phyloP scores from a whole-genome alignment of 2,888 invertebrate genomes.

The Metalampra italica region DNA sequence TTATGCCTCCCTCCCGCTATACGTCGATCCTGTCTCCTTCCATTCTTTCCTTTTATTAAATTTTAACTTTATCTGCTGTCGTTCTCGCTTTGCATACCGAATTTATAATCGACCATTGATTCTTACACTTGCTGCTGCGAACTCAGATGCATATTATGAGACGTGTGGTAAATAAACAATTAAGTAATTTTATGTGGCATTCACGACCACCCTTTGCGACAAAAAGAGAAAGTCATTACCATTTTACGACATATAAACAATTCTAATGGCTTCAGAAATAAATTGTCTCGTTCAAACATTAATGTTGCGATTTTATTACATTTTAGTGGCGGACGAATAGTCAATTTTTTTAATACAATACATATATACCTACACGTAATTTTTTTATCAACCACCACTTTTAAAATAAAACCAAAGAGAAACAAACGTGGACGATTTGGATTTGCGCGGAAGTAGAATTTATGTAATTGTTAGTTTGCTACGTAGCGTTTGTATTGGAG shows the following conservation, averaged over 20 bases:
- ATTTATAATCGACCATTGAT: slow-evolving; percentile 21
- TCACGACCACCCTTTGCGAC: not conserved
- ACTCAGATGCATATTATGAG: not conserved
- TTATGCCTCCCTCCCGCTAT: slow-evolving; percentile 39
- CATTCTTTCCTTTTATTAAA: slow-evolving; percentile 46
- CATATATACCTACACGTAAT: too few relatives aligned
- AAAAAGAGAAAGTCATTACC: too few relatives aligned
- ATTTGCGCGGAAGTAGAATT: not conserved
- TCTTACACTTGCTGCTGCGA: slow-evolving; percentile 7
- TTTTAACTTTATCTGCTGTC: slow-evolving; percentile 29
- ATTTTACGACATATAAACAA: too few relatives aligned
- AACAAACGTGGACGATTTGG: not conserved
- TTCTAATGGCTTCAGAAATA: too few relatives aligned
- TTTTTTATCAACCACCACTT: too few relatives aligned
- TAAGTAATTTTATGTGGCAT: not conserved
- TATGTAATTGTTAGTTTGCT: slow-evolving; percentile 1
- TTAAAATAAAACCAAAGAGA: too few relatives aligned
- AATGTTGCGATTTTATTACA: too few relatives aligned
- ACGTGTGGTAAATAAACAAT: not conserved
- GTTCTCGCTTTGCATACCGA: slow-evolving; percentile 25
- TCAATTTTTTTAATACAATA: too few relatives aligned
- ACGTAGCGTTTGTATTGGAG: slow-evolving; percentile 12
- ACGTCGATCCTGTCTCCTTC: slow-evolving; percentile 31
- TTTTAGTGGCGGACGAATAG: not conserved
- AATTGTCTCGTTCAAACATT: too few relatives aligned